A percentile compares a stretch with the other conserved stretches of the same genome.
These are phyloP conservation scores for Micromussa lordhowensis DNA, from an alignment of 92 coral and sea anemone genomes.

Conservation along the genomic window DNA sequence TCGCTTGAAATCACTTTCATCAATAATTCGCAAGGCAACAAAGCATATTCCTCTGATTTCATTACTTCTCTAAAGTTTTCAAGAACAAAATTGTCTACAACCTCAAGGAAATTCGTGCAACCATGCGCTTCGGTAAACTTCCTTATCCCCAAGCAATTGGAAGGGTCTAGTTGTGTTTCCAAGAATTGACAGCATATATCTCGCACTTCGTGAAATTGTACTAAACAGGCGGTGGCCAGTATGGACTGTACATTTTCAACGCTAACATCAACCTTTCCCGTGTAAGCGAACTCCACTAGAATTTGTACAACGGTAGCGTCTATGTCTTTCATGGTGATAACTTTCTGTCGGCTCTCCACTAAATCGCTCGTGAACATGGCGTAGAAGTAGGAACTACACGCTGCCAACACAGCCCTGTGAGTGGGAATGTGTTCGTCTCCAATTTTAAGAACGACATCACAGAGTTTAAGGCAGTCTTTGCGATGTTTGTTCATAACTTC, in stretches of 20 bases:
- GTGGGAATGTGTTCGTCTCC: slow-evolving; percentile 89
- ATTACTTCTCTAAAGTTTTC: slow-evolving; percentile 88
- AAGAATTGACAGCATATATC: slow-evolving; percentile 95
- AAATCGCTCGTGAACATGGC: slow-evolving; percentile 99
- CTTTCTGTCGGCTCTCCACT: slow-evolving; percentile 95
- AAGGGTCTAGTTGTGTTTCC: slow-evolving; percentile 94
- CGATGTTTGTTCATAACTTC: slow-evolving; percentile 93
- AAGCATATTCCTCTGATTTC: slow-evolving; percentile 96
- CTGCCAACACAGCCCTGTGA: slow-evolving; percentile 95
- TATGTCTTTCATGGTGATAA: slow-evolving; percentile 92
- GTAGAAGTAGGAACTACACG: slow-evolving; percentile 93
- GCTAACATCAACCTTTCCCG: slow-evolving; percentile 86
- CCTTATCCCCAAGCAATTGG: slow-evolving; percentile 97
- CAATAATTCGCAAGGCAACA: slow-evolving; percentile 90
- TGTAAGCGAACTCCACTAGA: slow-evolving; percentile 95
- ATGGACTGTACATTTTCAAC: slow-evolving; percentile 93
- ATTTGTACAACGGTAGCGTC: slow-evolving; percentile 80
- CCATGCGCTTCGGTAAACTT: slow-evolving; percentile 97
- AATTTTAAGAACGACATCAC: slow-evolving; percentile 95
- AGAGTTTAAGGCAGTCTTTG: slow-evolving; percentile 90
- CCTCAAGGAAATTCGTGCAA: slow-evolving; percentile 83
- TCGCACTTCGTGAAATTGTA: slow-evolving; percentile 96
- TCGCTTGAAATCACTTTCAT: slow-evolving; percentile 93
- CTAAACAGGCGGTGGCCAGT: slow-evolving; percentile 86
- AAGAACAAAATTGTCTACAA: slow-evolving; percentile 89